Percentiles rank a stretch among this genome's conserved stretches.
phyloP scores from a whole-genome alignment of 2,797 vertebrate species.

The Cirrhinus mrigala region DNA sequence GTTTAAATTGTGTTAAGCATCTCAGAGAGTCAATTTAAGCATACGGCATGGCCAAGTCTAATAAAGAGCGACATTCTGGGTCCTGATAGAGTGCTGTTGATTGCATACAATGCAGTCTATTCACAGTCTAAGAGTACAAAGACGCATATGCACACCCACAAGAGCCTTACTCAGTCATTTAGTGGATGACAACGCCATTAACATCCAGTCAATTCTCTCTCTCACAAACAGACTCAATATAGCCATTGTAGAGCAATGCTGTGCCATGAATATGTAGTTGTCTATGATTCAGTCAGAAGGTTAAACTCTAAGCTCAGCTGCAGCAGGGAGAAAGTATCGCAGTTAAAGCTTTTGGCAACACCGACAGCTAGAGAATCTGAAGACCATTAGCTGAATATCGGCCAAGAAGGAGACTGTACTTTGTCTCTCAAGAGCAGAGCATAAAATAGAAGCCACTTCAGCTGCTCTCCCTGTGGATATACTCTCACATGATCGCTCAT shows the following conservation, averaged over 20 bases:
- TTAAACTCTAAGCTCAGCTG: neutral
- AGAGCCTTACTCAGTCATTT: constrained; percentile 28
- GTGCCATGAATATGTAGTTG: constrained; percentile 10
- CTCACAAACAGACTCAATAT: constrained; percentile 23
- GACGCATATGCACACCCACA: constrained; percentile 38
- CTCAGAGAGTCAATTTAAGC: constrained; percentile 61
- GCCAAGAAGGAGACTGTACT: constrained; percentile 3
- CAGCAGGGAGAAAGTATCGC: neutral
- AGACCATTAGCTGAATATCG: constrained; percentile 10
- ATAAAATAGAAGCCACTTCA: constrained; percentile 42
- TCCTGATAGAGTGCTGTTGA: constrained; percentile 42
- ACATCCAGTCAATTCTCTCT: constrained; percentile 14
- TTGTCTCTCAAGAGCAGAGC: constrained; percentile 10
- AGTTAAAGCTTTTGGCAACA: neutral
- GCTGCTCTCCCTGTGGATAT: constrained; percentile 24
- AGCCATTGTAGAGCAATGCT: constrained; percentile 33
- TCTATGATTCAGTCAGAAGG: constrained; percentile 28
- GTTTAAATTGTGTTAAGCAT: no score
- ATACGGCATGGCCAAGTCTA: constrained; percentile 61
- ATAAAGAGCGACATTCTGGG: constrained; percentile 63
- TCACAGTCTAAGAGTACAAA: constrained; percentile 70
- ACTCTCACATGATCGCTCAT: constrained; percentile 25
- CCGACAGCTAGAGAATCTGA: neutral
- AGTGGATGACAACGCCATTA: constrained; percentile 23
- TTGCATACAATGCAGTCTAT: constrained; percentile 69